Conservation (phyloP, 2,113 vertebrate species). For the Hydrolagus affinis region DNA sequence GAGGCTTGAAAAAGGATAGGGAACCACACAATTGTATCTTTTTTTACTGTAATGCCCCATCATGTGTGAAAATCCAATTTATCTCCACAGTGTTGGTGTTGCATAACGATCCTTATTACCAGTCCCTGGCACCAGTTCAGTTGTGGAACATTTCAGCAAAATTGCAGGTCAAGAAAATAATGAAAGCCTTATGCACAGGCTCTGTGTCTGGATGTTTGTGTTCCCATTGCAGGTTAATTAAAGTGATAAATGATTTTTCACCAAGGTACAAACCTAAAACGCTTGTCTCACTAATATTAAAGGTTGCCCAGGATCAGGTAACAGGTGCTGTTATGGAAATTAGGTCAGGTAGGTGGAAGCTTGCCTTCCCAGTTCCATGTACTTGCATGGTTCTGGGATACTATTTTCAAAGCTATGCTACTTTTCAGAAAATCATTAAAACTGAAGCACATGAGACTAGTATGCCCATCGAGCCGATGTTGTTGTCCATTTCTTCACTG, state of each 20-base stretch:
- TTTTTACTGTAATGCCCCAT: not conserved
- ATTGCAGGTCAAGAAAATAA: slow-evolving; percentile 14
- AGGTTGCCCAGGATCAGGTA: not conserved
- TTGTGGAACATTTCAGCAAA: not conserved
- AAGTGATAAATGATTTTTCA: not conserved
- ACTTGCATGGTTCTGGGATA: not conserved
- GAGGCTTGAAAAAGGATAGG: not conserved
- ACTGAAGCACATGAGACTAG: not conserved
- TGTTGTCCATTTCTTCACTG: no score
- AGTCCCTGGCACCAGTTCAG: not conserved
- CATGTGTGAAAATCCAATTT: not conserved
- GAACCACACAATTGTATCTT: not conserved
- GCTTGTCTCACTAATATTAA: not conserved
- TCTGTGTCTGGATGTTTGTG: not conserved
- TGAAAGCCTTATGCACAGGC: not conserved
- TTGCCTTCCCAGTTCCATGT: no score
- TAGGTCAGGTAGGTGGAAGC: not conserved
- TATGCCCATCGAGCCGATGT: no score
- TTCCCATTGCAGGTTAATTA: not conserved
- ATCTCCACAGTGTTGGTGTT: not conserved
- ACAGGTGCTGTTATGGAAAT: not conserved
- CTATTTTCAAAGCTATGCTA: not conserved
- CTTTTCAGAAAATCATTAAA: not conserved
- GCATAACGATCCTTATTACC: not conserved
- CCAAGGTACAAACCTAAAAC: not conserved